Conservation (phyloP, 2,113 vertebrate species). For the Dermatemys mawii region DNA sequence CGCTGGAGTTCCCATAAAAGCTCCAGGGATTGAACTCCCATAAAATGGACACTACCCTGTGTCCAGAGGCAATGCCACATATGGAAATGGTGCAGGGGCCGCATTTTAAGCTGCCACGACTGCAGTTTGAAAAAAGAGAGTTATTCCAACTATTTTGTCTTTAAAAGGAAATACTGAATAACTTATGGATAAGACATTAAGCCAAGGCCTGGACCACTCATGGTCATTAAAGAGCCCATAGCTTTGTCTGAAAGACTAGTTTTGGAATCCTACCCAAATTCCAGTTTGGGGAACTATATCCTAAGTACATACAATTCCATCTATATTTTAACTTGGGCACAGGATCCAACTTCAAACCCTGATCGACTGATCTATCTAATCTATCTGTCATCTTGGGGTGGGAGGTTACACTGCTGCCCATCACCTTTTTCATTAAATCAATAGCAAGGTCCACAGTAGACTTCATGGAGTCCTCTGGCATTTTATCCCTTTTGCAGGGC, state of each 20-base stretch:
- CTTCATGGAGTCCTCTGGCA: not conserved
- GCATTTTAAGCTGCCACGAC: not conserved
- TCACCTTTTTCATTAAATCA: fast-evolving
- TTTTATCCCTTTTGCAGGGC: not conserved
- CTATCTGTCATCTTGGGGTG: not conserved
- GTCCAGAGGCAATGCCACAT: not conserved
- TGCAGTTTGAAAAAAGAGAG: slow-evolving; percentile 46
- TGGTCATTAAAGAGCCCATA: slow-evolving; percentile 61
- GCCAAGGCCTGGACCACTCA: slow-evolving; percentile 26
- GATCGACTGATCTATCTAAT: fast-evolving
- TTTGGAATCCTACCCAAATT: slow-evolving; percentile 64
- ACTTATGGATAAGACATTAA: slow-evolving; percentile 75
- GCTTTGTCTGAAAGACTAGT: slow-evolving; percentile 35
- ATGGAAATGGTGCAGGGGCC: slow-evolving; percentile 38
- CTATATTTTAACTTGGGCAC: not conserved
- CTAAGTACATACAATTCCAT: slow-evolving; percentile 32
- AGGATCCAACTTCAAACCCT: fast-evolving
- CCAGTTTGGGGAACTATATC: slow-evolving; percentile 51
- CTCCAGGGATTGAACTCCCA: slow-evolving; percentile 10
- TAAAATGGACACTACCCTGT: not conserved
- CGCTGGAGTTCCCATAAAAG: slow-evolving; percentile 20
- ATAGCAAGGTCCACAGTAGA: fast-evolving
- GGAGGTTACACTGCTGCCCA: not conserved
- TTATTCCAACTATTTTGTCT: slow-evolving; percentile 74
- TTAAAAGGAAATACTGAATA: slow-evolving; percentile 72